Conservation (phyloP, 2,113 vertebrate species). For the Petrocephalus zakoni region DNA sequence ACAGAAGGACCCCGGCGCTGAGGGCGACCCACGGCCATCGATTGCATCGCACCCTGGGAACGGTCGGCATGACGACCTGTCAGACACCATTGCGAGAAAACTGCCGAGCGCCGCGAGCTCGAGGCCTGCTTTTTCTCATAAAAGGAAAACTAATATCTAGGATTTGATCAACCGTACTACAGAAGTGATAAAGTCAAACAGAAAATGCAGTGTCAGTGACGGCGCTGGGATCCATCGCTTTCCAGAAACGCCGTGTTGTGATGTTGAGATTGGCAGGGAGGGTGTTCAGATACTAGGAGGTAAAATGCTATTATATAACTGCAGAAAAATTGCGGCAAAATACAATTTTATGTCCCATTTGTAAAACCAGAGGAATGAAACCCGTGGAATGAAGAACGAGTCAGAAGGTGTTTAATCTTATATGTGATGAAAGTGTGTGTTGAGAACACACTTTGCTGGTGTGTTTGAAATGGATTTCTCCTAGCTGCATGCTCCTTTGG, state of each 20-base stretch:
- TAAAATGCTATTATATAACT: background rate
- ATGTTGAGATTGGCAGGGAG: background rate
- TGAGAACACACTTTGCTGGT: background rate
- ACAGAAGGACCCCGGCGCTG: background rate
- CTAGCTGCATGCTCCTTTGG: background rate
- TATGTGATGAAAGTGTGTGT: background rate
- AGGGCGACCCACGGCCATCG: background rate
- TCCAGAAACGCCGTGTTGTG: background rate
- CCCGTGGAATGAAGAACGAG: background rate
- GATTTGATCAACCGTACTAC: conserved; percentile 1
- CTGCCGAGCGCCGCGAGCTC: background rate
- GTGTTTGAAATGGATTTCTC: conserved; percentile 3
- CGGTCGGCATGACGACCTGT: background rate
- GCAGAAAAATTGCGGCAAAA: background rate
- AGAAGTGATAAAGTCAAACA: conserved; percentile 7
- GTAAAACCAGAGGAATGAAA: background rate
- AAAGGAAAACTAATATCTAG: conserved; percentile 18
- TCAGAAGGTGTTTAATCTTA: background rate
- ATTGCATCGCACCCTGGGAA: background rate
- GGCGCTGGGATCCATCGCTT: background rate
- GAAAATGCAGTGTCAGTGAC: background rate
- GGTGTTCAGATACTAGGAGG: background rate
- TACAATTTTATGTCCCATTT: conserved; percentile 1
- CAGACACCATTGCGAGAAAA: background rate
- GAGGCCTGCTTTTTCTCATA: conserved; percentile 9